phyloP scores from a whole-genome alignment of 2,888 invertebrate genomes.

The Phoenoteleia sp. region DNA sequence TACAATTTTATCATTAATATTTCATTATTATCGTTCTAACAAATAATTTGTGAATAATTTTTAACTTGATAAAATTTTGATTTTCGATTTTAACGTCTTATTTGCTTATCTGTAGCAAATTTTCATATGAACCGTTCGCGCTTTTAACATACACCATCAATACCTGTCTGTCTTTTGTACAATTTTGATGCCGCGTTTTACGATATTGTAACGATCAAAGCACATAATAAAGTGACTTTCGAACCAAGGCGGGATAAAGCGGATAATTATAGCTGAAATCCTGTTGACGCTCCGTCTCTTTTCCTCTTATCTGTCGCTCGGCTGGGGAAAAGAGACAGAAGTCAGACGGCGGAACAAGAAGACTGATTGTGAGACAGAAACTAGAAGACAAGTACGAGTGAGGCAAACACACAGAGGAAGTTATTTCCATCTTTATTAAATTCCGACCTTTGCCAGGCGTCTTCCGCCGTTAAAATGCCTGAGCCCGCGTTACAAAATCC shows the following conservation, averaged over 20 bases:
- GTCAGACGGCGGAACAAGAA: background rate
- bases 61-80: no score
- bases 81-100: no score
- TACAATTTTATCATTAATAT: no score
- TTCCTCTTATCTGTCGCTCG: no score
- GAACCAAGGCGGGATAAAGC: conserved; percentile 28
- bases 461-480: conserved; percentile 43
- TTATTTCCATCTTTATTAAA: conserved; percentile 70
- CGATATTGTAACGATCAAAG: conserved; percentile 7
- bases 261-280: conserved; percentile 45
- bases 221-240: conserved; percentile 35
- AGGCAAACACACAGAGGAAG: conserved; percentile 44
- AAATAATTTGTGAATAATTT: no score
- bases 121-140: no score
- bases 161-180: no score
- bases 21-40: no score
- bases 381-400: conserved; percentile 32
- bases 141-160: no score
- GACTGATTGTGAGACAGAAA: conserved; percentile 15
- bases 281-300: conserved; percentile 27
- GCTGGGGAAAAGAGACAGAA: conserved; percentile 24
- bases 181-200: background rate
- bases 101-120: no score
- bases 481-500: conserved; percentile 22
- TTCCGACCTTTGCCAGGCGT: conserved; percentile 63